Conservation (phyloP, 2,888 invertebrate species). For the Trachelus iudaicus region DNA sequence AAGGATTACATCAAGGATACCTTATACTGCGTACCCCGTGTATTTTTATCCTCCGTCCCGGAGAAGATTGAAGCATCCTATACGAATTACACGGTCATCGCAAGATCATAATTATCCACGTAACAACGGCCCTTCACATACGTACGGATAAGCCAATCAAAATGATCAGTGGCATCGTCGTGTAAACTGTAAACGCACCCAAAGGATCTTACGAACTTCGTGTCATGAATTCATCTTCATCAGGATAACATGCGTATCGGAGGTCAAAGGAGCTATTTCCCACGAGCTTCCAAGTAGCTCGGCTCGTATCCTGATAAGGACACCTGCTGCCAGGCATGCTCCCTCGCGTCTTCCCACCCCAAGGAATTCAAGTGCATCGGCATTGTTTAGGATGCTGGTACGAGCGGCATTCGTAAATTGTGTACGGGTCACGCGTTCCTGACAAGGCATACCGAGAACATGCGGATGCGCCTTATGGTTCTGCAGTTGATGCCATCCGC, state of each 20-base stretch:
- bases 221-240: not conserved
- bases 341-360: not conserved
- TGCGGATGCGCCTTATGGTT: not conserved
- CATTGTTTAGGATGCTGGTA: not conserved
- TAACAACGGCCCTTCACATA: too few relatives aligned
- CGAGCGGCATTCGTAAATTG: conserved; percentile 30
- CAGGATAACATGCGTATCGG: not conserved
- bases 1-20: not conserved
- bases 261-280: conserved; percentile 1
- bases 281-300: conserved; percentile 7
- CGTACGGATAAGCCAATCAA: too few relatives aligned
- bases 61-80: not conserved
- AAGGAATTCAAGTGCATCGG: not conserved
- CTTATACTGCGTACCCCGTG: not conserved
- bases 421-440: conserved; percentile 33
- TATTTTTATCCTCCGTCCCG: not conserved
- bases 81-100: too few relatives aligned
- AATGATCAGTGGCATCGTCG: not conserved
- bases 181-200: not conserved
- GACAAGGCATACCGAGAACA: conserved; percentile 42
- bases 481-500: conserved; percentile 23
- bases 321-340: conserved; percentile 30
- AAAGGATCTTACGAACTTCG: not conserved
- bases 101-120: too few relatives aligned
- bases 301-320: conserved; percentile 13